Conservation (phyloP, 2,888 invertebrate species). For the Perizoma flavofasciatum region DNA sequence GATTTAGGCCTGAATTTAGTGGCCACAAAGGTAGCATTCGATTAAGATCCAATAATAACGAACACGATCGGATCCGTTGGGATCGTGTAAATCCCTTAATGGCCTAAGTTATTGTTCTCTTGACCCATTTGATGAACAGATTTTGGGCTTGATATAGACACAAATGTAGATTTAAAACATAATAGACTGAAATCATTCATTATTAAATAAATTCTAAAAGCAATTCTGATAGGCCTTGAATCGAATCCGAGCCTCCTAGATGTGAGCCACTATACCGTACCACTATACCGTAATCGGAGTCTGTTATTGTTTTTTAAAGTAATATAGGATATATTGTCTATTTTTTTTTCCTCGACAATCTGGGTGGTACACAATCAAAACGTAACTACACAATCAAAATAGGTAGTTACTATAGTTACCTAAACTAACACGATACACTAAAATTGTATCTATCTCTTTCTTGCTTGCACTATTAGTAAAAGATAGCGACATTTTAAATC, state of each 20-base stretch:
- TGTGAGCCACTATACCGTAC: constrained; percentile 89
- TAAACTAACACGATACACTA: too few species aligned
- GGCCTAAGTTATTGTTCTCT: constrained; percentile 16
- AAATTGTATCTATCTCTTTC: too few species aligned
- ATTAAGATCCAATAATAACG: constrained; percentile 28
- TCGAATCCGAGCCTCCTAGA: constrained; percentile 86
- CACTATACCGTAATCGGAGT: constrained; percentile 85
- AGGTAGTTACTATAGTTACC: too few species aligned
- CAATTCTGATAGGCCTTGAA: constrained; percentile 62
- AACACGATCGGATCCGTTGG: constrained; percentile 26
- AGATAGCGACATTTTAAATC: too few species aligned
- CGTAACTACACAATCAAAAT: too few species aligned
- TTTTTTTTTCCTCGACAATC: too few species aligned
- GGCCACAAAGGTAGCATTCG: constrained; percentile 22
- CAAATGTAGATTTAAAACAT: too few species aligned
- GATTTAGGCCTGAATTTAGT: constrained; percentile 7
- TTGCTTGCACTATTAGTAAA: too few species aligned
- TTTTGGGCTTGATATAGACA: neutral
- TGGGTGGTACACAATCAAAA: too few species aligned
- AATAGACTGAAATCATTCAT: too few species aligned
- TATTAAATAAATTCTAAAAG: neutral
- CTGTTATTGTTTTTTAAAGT: neutral
- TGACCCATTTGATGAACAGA: constrained; percentile 12
- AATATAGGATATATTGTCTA: too few species aligned
- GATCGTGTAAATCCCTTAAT: constrained; percentile 30